Percentiles rank a stretch among this genome's conserved stretches.
Conservation (phyloP, 2,113 vertebrate genomes). For the Tenebrosternarchus preto region DNA sequence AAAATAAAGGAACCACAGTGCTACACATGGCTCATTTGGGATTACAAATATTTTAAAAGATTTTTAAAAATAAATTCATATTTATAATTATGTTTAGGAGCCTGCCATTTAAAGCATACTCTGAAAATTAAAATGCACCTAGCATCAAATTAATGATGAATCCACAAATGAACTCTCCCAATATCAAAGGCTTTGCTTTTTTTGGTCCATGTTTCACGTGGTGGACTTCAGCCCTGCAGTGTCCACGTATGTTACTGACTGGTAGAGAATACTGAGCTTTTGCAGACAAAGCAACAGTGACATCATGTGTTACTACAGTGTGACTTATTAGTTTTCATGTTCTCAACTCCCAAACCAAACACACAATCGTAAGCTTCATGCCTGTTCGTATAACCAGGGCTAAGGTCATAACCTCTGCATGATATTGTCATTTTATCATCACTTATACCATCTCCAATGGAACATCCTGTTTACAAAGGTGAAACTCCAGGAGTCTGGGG, state of each 20-base stretch:
- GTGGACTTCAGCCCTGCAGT: too few species aligned
- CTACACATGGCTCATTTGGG: too few species aligned
- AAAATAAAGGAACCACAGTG: not conserved
- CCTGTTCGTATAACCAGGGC: not conserved
- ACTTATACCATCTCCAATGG: not conserved
- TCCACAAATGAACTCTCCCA: too few species aligned
- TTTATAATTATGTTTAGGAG: too few species aligned
- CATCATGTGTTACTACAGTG: too few species aligned
- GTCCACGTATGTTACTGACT: not conserved
- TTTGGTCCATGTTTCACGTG: too few species aligned
- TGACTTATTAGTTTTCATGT: not conserved
- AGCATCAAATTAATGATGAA: too few species aligned
- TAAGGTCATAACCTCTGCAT: not conserved
- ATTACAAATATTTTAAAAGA: too few species aligned
- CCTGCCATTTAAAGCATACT: not conserved
- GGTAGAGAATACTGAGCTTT: not conserved
- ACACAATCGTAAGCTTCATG: not conserved
- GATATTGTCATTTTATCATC: not conserved
- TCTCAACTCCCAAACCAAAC: not conserved
- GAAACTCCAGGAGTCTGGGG: not conserved
- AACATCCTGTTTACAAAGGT: conserved; percentile 14
- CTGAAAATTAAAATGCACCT: too few species aligned
- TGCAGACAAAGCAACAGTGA: not conserved
- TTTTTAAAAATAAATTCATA: too few species aligned
- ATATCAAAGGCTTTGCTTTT: too few species aligned